phyloP scores from a whole-genome alignment of 2,797 vertebrate species.

The Cirrhinus molitorella region DNA sequence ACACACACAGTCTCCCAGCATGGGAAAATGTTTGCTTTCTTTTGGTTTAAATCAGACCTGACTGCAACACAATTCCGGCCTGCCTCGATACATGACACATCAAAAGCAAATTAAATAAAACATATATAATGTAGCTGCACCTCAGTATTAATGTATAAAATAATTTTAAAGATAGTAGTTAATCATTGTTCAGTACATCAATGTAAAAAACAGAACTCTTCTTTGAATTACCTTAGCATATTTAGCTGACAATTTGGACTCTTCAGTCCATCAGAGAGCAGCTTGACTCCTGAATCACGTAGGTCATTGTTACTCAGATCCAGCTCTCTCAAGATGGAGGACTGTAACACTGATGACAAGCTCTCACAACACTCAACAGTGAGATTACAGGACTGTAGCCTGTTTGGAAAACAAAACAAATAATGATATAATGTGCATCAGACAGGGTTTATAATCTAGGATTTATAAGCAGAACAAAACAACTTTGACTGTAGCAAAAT shows the following conservation, averaged over 20 bases:
- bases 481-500: too few relatives aligned
- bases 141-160: too few relatives aligned
- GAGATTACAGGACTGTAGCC: not conserved
- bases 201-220: not conserved
- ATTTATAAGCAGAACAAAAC: not conserved
- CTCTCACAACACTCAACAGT: not conserved
- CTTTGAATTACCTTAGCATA: not conserved
- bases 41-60: too few relatives aligned
- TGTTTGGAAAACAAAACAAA: not conserved
- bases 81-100: too few relatives aligned
- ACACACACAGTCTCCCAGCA: too few relatives aligned
- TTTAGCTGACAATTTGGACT: not conserved
- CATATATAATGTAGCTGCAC: too few relatives aligned
- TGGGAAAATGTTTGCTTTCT: too few relatives aligned
- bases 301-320: slow-evolving; percentile 19
- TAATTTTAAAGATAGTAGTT: too few relatives aligned
- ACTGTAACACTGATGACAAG: not conserved
- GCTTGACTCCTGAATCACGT: not conserved
- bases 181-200: not conserved
- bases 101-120: too few relatives aligned
- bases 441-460: not conserved
- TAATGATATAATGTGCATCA: not conserved
- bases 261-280: not conserved
- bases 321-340: slow-evolving; percentile 14
- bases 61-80: too few relatives aligned